phyloP scores from a whole-genome alignment of 2,888 invertebrate genomes.

The Drosophila suboccidentalis region DNA sequence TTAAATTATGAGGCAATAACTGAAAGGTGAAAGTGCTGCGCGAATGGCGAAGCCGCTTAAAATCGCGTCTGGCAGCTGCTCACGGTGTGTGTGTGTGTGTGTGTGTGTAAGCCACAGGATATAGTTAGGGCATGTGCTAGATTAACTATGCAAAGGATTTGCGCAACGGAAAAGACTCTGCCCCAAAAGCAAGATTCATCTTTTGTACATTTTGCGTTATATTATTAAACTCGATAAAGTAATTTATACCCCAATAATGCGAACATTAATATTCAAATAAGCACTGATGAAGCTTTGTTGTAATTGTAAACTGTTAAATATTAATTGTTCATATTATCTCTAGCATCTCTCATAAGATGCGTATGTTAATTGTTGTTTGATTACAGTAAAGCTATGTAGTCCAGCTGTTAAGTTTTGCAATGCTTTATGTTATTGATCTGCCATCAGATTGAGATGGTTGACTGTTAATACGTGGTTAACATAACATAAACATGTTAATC shows the following conservation, averaged over 20 bases:
- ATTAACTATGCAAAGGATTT: constrained; percentile 30
- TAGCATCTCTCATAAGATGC: background rate
- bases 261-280: background rate
- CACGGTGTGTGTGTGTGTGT: constrained; percentile 20
- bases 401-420: background rate
- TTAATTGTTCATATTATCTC: background rate
- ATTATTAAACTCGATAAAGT: constrained; percentile 3
- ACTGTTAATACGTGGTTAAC: background rate
- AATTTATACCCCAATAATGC: background rate
- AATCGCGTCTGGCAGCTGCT: constrained; percentile 47
- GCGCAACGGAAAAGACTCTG: background rate
- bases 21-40: constrained; percentile 40
- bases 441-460: background rate
- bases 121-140: constrained; percentile 17
- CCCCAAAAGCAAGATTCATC: background rate
- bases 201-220: background rate
- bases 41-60: constrained; percentile 30
- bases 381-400: background rate
- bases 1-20: constrained; percentile 70
- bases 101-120: constrained; percentile 23
- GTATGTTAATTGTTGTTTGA: background rate
- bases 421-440: background rate
- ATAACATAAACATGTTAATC: background rate
- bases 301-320: background rate
- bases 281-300: background rate